These are phyloP conservation scores for Halocaridina rubra DNA, from an alignment of 2,888 invertebrate species.

Conservation along the genomic window DNA sequence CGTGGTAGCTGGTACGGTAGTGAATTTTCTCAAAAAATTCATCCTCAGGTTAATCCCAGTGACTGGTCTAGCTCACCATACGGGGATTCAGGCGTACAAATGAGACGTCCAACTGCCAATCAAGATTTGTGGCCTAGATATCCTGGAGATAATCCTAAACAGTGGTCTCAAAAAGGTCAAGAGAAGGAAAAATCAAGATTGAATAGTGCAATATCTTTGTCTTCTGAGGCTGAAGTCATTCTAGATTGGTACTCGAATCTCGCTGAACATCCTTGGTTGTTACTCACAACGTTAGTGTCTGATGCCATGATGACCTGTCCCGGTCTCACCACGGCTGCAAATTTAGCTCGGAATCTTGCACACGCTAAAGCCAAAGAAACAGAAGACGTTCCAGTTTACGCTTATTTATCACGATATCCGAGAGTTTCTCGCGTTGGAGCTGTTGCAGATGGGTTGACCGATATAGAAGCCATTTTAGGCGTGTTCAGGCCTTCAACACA, in stretches of 20 bases:
- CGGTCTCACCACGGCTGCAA: constrained; percentile 24
- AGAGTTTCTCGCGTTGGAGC: constrained; percentile 65
- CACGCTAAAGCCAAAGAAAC: constrained; percentile 74
- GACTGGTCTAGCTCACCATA: neutral
- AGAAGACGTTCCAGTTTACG: constrained; percentile 73
- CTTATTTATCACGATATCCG: constrained; percentile 69
- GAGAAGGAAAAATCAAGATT: neutral
- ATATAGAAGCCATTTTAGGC: constrained; percentile 83
- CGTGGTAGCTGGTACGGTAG: neutral
- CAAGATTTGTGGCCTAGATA: neutral
- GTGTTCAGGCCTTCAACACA: constrained; percentile 70
- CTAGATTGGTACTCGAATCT: constrained; percentile 45
- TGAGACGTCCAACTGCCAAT: neutral
- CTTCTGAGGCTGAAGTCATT: constrained; percentile 25
- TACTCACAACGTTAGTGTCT: constrained; percentile 52
- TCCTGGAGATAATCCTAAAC: neutral
- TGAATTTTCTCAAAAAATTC: neutral
- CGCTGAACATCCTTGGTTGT: constrained; percentile 49
- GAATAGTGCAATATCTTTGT: neutral
- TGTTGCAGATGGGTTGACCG: constrained; percentile 75
- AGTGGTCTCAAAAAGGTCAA: constrained; percentile 2
- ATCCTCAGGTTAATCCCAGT: neutral
- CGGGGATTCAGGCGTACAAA: constrained; percentile 66
- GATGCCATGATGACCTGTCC: constrained; percentile 60
- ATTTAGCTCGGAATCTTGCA: constrained; percentile 32